Evolutionary conservation across 2,797 vertebrate genomes (phyloP).

Genomic region (Peromyscus nudipes): DNA sequence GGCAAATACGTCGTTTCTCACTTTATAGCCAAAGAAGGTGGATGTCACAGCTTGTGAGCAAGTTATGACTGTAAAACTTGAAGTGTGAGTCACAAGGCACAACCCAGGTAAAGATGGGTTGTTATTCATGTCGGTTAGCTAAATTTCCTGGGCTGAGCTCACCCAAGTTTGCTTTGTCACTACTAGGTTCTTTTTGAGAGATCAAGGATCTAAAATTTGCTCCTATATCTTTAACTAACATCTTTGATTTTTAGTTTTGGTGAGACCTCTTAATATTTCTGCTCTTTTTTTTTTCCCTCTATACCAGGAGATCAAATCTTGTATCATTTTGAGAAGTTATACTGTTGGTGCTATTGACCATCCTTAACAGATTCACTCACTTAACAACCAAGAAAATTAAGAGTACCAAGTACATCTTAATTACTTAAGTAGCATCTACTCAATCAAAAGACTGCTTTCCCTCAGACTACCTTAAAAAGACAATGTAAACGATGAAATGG

Average conservation of each 20-base stretch:
- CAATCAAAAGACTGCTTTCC: not conserved
- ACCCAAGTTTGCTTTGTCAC: conserved; percentile 17
- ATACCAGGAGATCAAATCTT: not conserved
- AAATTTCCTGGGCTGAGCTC: conserved; percentile 60
- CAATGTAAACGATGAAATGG: not conserved
- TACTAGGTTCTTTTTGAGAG: conserved; percentile 38
- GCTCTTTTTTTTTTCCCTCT: not conserved
- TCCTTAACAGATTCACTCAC: conserved; percentile 33
- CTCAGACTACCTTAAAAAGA: not conserved
- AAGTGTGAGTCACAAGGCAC: conserved; percentile 68
- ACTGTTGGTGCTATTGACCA: not conserved
- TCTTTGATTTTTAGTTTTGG: conserved; percentile 39
- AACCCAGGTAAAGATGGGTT: conserved; percentile 64
- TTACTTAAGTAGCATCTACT: not conserved
- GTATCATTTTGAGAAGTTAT: not conserved
- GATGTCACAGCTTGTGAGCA: conserved; percentile 62
- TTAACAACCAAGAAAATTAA: conserved; percentile 19
- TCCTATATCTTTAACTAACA: not conserved
- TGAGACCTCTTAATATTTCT: conserved; percentile 29
- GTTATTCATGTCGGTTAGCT: conserved; percentile 59
- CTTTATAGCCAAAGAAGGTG: conserved; percentile 64
- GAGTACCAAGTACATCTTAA: not conserved
- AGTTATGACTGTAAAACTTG: conserved; percentile 63
- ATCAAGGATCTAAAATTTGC: not conserved
- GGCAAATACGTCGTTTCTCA: conserved; percentile 72